Percentiles rank a stretch among this genome's conserved stretches.
phyloP scores from a whole-genome alignment of 2,888 invertebrate genomes.

The Carcina quercana region DNA sequence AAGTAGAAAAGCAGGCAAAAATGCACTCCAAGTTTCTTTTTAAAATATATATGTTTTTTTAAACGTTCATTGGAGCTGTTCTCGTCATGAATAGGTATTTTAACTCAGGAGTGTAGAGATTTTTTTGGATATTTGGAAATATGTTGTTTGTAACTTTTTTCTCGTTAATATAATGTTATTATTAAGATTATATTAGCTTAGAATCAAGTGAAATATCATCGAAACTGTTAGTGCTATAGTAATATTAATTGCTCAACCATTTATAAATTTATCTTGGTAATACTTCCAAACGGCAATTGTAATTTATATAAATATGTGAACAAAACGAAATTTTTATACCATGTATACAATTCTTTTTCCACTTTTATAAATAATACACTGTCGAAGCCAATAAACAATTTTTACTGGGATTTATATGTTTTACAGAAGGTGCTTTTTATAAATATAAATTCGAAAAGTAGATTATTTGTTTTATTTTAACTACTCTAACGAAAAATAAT shows the following conservation, averaged over 20 bases:
- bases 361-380: slow-evolving; percentile 52
- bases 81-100: no score
- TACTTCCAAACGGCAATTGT: slow-evolving; percentile 23
- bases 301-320: no score
- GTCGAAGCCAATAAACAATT: slow-evolving; percentile 59
- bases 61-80: slow-evolving; percentile 41
- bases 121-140: no score
- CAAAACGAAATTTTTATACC: slow-evolving; percentile 56
- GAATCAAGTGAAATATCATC: slow-evolving; percentile 32
- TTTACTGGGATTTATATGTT: slow-evolving; percentile 65
- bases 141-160: slow-evolving; percentile 25
- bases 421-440: slow-evolving; percentile 73
- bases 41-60: slow-evolving; percentile 22
- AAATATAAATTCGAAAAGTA: slow-evolving; percentile 48
- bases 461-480: slow-evolving; percentile 16
- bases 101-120: slow-evolving; percentile 45
- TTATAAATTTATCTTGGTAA: slow-evolving; percentile 31
- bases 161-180: slow-evolving; percentile 28
- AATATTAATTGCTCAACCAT: slow-evolving; percentile 56
- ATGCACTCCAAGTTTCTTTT: slow-evolving; percentile 39
- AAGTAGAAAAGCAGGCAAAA: slow-evolving; percentile 44
- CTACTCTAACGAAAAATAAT: no score
- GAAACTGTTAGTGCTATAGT: slow-evolving; percentile 34
- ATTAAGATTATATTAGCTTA: slow-evolving; percentile 29
- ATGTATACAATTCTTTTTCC: slow-evolving; percentile 44